phyloP scores from a whole-genome alignment of 2,888 invertebrate species.

The Zhuqinia jingwanae region DNA sequence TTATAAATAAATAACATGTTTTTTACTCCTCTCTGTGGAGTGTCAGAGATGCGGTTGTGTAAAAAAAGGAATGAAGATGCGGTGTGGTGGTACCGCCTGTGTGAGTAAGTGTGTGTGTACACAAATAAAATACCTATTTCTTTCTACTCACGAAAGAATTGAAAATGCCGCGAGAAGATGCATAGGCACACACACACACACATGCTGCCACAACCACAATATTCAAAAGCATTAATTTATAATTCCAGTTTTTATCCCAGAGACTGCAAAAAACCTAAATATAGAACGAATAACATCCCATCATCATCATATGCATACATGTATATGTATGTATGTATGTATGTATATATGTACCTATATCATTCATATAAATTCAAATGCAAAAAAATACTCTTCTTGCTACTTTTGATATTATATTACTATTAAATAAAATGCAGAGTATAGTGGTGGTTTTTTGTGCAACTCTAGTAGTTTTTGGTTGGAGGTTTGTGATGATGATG shows the following conservation, averaged over 20 bases:
- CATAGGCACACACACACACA: conserved; percentile 18
- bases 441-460: background rate
- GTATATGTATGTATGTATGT: no score
- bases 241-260: background rate
- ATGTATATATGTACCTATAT: no score
- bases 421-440: conserved; percentile 28
- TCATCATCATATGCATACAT: no score
- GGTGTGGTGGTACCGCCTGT: no score
- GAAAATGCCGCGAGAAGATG: conserved; percentile 20
- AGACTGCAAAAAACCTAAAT: background rate
- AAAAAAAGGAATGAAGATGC: no score
- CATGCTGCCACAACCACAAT: background rate
- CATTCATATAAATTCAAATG: background rate
- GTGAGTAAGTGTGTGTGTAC: background rate
- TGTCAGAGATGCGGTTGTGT: background rate
- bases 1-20: conserved; percentile 40
- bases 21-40: conserved; percentile 4
- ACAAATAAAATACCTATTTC: no score
- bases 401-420: background rate
- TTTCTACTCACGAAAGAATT: no score
- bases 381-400: background rate
- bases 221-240: conserved; percentile 22
- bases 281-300: no score
- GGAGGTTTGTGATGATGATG: no score
- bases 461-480: conserved; percentile 15